Evolutionary conservation across 2,888 invertebrate species (phyloP).

Genomic region (Cantharis nigra): DNA sequence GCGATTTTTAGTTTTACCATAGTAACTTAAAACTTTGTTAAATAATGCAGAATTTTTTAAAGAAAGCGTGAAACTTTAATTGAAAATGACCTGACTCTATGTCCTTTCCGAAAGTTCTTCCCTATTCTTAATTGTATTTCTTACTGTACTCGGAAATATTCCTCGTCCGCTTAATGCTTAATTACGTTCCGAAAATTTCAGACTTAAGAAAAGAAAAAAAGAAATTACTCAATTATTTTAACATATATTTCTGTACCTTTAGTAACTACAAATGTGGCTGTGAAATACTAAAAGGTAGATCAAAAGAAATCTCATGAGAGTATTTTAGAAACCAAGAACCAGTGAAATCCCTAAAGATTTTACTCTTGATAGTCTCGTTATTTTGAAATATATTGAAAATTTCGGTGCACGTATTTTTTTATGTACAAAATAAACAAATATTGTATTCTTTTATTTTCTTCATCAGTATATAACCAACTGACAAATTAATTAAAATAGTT

Average conservation of each 20-base stretch:
- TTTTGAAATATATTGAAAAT: slow-evolving; percentile 11
- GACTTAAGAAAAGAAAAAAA: not conserved
- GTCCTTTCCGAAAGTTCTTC: not conserved
- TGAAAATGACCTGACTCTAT: not conserved
- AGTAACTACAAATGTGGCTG: not conserved
- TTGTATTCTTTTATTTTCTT: not conserved
- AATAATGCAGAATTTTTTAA: not conserved
- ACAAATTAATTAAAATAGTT: not conserved
- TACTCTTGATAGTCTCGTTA: slow-evolving; percentile 18
- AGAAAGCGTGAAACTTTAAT: not conserved
- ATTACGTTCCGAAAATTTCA: not conserved
- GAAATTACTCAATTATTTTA: not conserved
- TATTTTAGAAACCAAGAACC: slow-evolving; percentile 16
- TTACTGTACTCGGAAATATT: not conserved
- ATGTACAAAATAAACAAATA: not conserved
- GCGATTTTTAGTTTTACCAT: not conserved
- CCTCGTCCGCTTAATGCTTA: not conserved
- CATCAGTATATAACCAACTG: not conserved
- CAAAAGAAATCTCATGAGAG: slow-evolving; percentile 15
- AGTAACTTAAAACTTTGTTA: not conserved
- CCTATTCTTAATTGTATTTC: not conserved
- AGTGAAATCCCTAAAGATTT: slow-evolving; percentile 17
- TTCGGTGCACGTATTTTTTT: not conserved
- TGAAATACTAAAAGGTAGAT: slow-evolving; percentile 14
- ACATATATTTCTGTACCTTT: not conserved